These are phyloP conservation scores for Tetramorium parvispinum DNA, from an alignment of 1,140 invertebrate species.

Conservation along the genomic window DNA sequence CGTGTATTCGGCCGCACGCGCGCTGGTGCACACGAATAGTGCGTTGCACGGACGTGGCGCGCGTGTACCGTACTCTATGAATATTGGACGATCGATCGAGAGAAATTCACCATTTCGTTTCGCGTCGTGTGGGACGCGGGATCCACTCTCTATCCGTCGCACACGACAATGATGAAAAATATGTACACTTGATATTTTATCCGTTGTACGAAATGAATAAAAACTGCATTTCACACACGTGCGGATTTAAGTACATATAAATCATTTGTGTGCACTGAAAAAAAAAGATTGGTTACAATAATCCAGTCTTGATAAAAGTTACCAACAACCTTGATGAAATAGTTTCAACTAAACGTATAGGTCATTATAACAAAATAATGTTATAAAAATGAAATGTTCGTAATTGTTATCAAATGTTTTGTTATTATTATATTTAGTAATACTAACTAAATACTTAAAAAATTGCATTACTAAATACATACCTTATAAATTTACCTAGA, in stretches of 20 bases:
- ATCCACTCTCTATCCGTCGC: not conserved
- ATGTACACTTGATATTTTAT: not conserved
- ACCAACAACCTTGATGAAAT: too few species aligned
- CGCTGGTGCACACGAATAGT: not conserved
- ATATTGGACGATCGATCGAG: conserved; percentile 40
- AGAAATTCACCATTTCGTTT: conserved; percentile 44
- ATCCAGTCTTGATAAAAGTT: too few species aligned
- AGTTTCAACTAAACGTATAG: too few species aligned
- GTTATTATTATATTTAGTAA: too few species aligned
- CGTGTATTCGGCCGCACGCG: conserved; percentile 18
- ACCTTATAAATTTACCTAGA: too few species aligned
- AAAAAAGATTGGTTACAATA: too few species aligned
- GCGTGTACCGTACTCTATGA: conserved; percentile 14
- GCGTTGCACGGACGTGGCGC: not conserved
- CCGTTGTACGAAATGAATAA: not conserved
- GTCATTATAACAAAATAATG: too few species aligned
- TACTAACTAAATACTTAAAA: too few species aligned
- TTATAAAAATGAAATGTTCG: too few species aligned
- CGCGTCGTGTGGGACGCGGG: conserved; percentile 1
- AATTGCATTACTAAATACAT: too few species aligned
- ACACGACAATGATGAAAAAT: not conserved
- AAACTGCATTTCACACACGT: not conserved
- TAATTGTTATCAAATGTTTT: too few species aligned
- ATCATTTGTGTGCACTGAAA: too few species aligned
- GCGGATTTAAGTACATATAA: not conserved